phyloP scores from a whole-genome alignment of 2,888 invertebrate species.

The Dicycla oo region DNA sequence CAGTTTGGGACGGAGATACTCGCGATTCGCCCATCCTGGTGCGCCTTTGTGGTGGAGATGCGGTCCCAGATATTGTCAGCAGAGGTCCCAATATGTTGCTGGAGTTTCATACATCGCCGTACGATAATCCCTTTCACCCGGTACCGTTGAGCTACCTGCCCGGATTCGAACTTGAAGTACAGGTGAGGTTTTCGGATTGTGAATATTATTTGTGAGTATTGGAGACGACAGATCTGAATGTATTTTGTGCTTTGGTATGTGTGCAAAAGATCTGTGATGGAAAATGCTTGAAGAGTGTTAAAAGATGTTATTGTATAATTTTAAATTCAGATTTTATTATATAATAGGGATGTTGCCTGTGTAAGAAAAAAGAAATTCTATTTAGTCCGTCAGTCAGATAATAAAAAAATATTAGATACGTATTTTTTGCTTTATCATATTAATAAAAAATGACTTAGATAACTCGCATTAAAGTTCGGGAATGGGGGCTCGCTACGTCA shows the following conservation, averaged over 20 bases:
- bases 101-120: conserved; percentile 95
- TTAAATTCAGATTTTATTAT: neutral
- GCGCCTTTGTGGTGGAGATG: conserved; percentile 95
- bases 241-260: conserved; percentile 42
- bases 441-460: too few relatives aligned
- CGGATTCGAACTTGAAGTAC: conserved; percentile 95
- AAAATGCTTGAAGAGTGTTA: neutral
- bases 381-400: too few relatives aligned
- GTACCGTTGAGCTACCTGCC: conserved; percentile 94
- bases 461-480: too few relatives aligned
- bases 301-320: neutral
- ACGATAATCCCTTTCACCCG: conserved; percentile 95
- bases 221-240: conserved; percentile 30
- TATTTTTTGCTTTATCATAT: too few relatives aligned
- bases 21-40: conserved; percentile 93
- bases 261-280: conserved; percentile 8
- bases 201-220: conserved; percentile 48
- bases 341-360: too few relatives aligned
- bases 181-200: conserved; percentile 87
- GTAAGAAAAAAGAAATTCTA: too few relatives aligned
- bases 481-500: too few relatives aligned
- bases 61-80: conserved; percentile 94
- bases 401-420: too few relatives aligned
- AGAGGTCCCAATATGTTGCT: conserved; percentile 94
- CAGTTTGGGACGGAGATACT: conserved; percentile 94